Evolutionary conservation across 2,113 vertebrate genomes (phyloP), one percentile per base, ranked within the genome.

Genomic region (Peromyscus polionotus): DNA sequence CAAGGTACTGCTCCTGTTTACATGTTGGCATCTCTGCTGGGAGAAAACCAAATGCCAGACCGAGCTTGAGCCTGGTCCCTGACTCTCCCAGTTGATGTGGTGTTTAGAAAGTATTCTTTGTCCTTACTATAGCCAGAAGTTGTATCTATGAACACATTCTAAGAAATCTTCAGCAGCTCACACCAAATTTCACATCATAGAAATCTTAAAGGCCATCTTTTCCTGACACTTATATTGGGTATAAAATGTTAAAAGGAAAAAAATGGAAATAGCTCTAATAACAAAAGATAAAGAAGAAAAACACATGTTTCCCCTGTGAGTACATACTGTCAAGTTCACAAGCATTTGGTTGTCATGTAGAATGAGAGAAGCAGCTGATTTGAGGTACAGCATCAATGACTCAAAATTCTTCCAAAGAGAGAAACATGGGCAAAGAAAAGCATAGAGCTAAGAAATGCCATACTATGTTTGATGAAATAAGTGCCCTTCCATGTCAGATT

Each of bases 211-310:
- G 59, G 10, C 13, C 19, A 70, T 26, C 14, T 9, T 61, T 92
- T 65, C 57, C 16, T 72, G 51, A 4, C 31, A 67, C 24, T 68
- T 70, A 48, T 61, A 68, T 24, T 70, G 5, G 1, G 3, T 14
- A 89, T 45, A 88, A 84, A 57, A 36, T 87, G 59, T 90, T 1
- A 75, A 80, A 36, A 3, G 67, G 17, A 92, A 70, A 3, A 96
- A 91, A 81, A 57, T 85, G 54, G 68, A 73, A 96, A 79, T 68
- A 93, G 3, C n/a, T 90, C 16, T 83, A 95, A 75, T 17, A 90
- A 39, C 42, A 67, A 8, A 61, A 87, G 67, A 65, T 48, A 10
- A 70, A 57, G 63, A 28, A 51, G 0, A 7, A 42, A 42, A 72
- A 72, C 33, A 22, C 0, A 45, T 73, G 75, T 86, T 80, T 86